Evolutionary conservation across 2,113 vertebrate species (phyloP).

Genomic region (Porphyrio hochstetteri): DNA sequence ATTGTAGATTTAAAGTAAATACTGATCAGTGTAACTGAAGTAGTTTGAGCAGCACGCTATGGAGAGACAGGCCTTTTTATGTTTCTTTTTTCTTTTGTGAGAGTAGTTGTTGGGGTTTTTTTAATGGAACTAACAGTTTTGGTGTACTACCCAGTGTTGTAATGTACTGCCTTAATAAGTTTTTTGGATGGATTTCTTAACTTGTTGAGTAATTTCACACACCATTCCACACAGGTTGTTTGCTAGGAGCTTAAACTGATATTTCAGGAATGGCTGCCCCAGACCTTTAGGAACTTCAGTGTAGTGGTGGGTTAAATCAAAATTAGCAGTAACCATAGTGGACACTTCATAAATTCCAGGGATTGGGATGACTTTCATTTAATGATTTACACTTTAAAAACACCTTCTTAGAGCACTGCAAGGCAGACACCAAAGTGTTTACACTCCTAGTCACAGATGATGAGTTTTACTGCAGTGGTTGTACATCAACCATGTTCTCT

Average conservation of each 20-base stretch:
- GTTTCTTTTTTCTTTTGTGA: background rate
- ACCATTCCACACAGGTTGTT: background rate
- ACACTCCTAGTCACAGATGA: background rate
- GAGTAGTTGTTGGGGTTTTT: background rate
- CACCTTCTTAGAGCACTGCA: too few species aligned
- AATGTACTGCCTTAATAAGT: too few species aligned
- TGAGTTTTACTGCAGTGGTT: background rate
- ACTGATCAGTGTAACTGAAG: rapidly evolving
- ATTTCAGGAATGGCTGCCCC: background rate
- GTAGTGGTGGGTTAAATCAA: background rate
- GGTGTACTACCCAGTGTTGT: background rate
- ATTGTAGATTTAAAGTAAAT: background rate
- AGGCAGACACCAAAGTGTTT: too few species aligned
- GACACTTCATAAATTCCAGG: background rate
- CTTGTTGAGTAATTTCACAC: background rate
- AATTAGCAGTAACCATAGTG: background rate
- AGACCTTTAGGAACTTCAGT: background rate
- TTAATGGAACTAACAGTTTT: background rate
- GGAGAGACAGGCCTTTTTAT: background rate
- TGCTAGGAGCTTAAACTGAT: background rate
- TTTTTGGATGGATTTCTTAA: background rate
- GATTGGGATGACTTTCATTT: background rate
- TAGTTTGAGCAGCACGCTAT: background rate
- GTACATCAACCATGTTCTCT: background rate
- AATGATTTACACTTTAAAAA: background rate